Evolutionary conservation across 2,888 invertebrate genomes (phyloP).

Genomic region (Campaea margaritaria): DNA sequence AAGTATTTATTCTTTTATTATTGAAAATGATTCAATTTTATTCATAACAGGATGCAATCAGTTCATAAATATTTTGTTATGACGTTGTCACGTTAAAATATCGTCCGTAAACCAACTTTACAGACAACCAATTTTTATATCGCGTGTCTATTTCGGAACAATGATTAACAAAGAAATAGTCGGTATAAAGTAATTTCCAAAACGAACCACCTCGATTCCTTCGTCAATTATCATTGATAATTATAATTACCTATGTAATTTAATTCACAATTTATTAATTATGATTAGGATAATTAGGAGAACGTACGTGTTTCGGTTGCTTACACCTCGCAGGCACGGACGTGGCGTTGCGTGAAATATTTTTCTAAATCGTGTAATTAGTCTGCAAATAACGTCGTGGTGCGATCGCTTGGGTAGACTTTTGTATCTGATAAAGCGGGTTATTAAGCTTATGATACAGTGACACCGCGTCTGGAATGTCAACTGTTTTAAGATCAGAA

Average conservation of each 20-base stretch:
- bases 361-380: constrained; percentile 50
- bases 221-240: constrained; percentile 14
- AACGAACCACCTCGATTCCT: constrained; percentile 11
- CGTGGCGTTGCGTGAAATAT: constrained; percentile 52
- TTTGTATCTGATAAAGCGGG: neutral
- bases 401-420: constrained; percentile 27
- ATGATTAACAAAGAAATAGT: too few species aligned
- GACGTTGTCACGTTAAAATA: too few species aligned
- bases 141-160: too few species aligned
- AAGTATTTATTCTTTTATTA: too few species aligned
- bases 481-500: neutral
- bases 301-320: constrained; percentile 36
- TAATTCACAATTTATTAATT: constrained; percentile 22
- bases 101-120: too few species aligned
- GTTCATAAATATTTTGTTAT: too few species aligned
- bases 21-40: too few species aligned
- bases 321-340: constrained; percentile 34
- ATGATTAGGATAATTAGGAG: constrained; percentile 27
- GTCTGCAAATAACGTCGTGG: constrained; percentile 42
- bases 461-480: neutral
- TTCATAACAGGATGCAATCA: too few species aligned
- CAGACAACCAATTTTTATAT: too few species aligned
- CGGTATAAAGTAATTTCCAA: neutral
- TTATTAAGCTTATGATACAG: neutral
- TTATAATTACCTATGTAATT: constrained; percentile 16